These are phyloP conservation scores for Procambarus clarkii DNA, from an alignment of 1,140 invertebrate species.

Conservation along the genomic window DNA sequence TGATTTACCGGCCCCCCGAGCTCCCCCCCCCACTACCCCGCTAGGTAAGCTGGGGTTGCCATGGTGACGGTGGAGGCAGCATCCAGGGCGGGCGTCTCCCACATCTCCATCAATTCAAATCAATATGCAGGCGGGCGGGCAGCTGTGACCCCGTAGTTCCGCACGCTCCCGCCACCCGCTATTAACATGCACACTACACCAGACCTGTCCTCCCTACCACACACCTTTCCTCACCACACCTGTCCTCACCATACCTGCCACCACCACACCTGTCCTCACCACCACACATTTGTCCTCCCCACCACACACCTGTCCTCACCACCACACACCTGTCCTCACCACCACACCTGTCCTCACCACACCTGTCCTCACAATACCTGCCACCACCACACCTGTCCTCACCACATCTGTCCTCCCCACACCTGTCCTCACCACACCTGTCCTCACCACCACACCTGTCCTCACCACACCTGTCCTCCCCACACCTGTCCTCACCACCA, in stretches of 20 bases:
- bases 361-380: too few species aligned
- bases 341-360: too few species aligned
- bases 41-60: slow-evolving; percentile 24
- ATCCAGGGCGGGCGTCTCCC: background rate
- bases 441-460: too few species aligned
- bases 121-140: slow-evolving; percentile 36
- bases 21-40: background rate
- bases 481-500: too few species aligned
- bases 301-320: background rate
- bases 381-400: too few species aligned
- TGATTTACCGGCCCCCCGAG: slow-evolving; percentile 25
- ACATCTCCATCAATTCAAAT: slow-evolving; percentile 46
- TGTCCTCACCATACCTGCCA: background rate
- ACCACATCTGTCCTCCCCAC: too few species aligned
- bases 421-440: too few species aligned
- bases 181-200: slow-evolving; percentile 10
- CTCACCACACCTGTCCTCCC: too few species aligned
- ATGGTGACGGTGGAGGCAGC: slow-evolving; percentile 21
- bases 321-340: background rate
- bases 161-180: slow-evolving; percentile 3
- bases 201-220: background rate
- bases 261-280: background rate
- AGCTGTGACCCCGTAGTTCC: slow-evolving; percentile 14
- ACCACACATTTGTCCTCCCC: background rate
- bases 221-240: background rate